Evolutionary conservation across 2,888 invertebrate genomes (phyloP).

Genomic region (Schrankia costaestrigalis): DNA sequence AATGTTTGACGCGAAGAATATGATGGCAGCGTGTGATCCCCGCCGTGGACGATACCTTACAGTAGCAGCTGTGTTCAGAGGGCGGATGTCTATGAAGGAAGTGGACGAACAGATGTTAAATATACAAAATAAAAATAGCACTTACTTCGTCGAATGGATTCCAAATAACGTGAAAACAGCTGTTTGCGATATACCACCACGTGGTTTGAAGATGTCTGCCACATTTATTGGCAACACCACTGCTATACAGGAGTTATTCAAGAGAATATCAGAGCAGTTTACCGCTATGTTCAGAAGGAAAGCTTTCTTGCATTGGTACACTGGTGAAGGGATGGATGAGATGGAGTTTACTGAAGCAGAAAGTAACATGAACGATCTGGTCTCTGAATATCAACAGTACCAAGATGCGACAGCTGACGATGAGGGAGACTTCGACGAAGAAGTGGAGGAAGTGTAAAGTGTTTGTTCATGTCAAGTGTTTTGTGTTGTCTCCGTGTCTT

Average conservation of each 20-base stretch:
- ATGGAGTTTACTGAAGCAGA: conserved; percentile 96
- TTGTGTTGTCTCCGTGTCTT: too few species aligned
- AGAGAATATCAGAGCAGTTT: conserved; percentile 92
- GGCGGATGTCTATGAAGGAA: conserved; percentile 96
- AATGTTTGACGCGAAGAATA: conserved; percentile 84
- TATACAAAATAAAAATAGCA: conserved; percentile 89
- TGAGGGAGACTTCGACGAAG: conserved; percentile 79
- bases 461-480: conserved; percentile 39
- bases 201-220: conserved; percentile 90
- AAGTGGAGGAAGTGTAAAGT: conserved; percentile 63
- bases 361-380: conserved; percentile 89
- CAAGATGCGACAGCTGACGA: conserved; percentile 82
- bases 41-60: conserved; percentile 94
- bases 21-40: conserved; percentile 96
- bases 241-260: conserved; percentile 92
- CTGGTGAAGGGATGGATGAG: conserved; percentile 95
- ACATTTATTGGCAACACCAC: conserved; percentile 94
- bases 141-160: conserved; percentile 91
- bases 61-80: conserved; percentile 93
- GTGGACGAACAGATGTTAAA: conserved; percentile 89
- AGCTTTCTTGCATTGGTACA: conserved; percentile 98
- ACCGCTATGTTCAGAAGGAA: conserved; percentile 96
- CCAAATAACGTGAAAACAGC: conserved; percentile 90
- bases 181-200: conserved; percentile 89
- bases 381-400: conserved; percentile 89